A percentile compares a stretch with the other conserved stretches of the same genome.
Conservation (phyloP, 2,797 vertebrate genomes). For the Gymnoscopelus microlampas region DNA sequence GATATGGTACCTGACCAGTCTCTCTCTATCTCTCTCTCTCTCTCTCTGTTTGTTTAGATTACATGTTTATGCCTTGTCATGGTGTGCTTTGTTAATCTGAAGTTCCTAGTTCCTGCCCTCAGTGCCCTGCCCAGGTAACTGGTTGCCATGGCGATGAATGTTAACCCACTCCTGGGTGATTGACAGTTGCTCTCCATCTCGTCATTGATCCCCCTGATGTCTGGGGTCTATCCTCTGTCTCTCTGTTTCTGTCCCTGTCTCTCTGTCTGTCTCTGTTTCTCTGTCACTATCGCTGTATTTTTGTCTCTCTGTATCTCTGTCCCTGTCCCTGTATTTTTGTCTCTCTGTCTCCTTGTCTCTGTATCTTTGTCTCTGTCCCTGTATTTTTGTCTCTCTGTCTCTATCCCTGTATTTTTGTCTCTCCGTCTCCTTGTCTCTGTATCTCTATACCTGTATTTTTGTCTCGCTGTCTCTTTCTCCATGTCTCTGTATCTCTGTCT, state of each 20-base stretch:
- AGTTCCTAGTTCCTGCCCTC: constrained; percentile 69
- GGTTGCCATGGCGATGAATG: constrained; percentile 75
- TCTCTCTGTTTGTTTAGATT: constrained; percentile 22
- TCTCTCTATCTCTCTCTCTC: no score
- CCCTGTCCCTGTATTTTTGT: no score
- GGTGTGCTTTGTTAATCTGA: constrained; percentile 63
- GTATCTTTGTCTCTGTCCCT: no score
- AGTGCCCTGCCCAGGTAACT: constrained; percentile 38
- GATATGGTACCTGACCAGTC: constrained; percentile 28
- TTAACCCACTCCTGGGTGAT: constrained; percentile 59
- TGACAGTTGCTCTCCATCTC: constrained; percentile 38
- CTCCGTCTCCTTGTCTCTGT: no score
- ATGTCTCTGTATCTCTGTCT: no score
- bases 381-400: no score
- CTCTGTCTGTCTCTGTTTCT: constrained; percentile 10
- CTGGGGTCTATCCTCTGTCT: constrained; percentile 10
- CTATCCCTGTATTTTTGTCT: no score
- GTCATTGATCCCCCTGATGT: constrained; percentile 27
- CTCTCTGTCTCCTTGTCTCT: no score
- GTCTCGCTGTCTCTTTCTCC: no score
- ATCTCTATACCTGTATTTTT: no score
- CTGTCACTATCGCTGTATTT: no score
- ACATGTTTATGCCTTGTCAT: constrained; percentile 41
- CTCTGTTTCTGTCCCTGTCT: constrained; percentile 6
- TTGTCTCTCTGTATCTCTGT: no score